These are phyloP conservation scores for Cyphomyrus discorhynchus DNA, from an alignment of 2,113 vertebrate genomes.

Conservation along the genomic window DNA sequence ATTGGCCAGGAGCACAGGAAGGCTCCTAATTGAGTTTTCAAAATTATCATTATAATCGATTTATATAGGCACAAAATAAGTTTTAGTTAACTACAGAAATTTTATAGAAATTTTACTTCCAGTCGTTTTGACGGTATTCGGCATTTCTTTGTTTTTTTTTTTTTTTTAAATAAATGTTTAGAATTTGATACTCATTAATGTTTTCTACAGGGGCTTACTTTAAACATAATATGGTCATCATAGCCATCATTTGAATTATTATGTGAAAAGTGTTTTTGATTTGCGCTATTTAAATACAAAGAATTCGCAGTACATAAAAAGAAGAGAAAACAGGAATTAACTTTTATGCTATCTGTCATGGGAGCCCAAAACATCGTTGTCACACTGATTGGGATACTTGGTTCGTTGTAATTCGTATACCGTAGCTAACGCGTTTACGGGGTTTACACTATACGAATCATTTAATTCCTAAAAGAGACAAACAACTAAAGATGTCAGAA, in stretches of 20 bases:
- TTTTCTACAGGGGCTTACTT: neutral
- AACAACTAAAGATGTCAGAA: neutral
- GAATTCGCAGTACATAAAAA: neutral
- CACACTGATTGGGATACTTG: neutral
- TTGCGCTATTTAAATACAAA: neutral
- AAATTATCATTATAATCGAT: neutral
- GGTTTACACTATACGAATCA: neutral
- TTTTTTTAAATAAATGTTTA: neutral
- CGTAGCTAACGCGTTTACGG: neutral
- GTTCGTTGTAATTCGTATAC: neutral
- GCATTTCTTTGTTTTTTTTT: neutral
- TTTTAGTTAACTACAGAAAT: too few relatives aligned
- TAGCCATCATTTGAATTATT: neutral
- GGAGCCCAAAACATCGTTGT: neutral
- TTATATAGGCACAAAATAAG: neutral
- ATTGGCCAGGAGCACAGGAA: neutral
- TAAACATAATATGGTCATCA: neutral
- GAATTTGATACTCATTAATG: neutral
- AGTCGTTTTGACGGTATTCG: neutral
- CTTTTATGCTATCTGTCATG: neutral
- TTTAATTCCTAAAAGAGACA: neutral
- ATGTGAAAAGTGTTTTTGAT: neutral
- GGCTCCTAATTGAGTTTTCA: neutral
- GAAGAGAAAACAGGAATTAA: neutral
- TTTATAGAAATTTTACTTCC: neutral